phyloP scores from a whole-genome alignment of 1,140 invertebrate genomes.

The Ostrea edulis region DNA sequence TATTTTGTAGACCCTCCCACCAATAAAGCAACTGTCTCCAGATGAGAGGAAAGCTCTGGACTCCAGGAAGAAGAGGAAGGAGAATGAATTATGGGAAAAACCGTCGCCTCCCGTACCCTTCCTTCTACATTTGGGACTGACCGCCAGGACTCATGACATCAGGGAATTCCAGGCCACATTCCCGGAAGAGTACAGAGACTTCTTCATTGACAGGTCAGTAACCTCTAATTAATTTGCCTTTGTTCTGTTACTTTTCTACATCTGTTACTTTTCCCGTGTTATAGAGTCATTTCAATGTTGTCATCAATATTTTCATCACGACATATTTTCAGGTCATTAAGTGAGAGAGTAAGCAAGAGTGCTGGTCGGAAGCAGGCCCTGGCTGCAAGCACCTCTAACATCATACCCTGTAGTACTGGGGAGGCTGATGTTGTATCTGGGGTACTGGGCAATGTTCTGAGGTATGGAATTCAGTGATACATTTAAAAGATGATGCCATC shows the following conservation, averaged over 20 bases:
- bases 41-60: conserved; percentile 67
- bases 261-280: not conserved
- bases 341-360: conserved; percentile 52
- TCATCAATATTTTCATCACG: not conserved
- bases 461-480: conserved; percentile 56
- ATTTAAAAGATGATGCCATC: not conserved
- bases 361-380: conserved; percentile 43
- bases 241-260: not conserved
- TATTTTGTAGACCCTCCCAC: conserved; percentile 73
- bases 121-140: conserved; percentile 78
- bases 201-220: conserved; percentile 75
- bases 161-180: conserved; percentile 77
- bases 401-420: conserved; percentile 62
- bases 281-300: not conserved
- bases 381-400: conserved; percentile 29
- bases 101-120: conserved; percentile 75
- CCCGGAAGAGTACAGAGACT: conserved; percentile 73
- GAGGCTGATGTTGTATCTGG: conserved; percentile 71
- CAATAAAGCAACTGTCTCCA: conserved; percentile 72
- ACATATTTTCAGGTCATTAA: conserved; percentile 57
- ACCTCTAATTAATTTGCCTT: not conserved
- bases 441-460: conserved; percentile 71
- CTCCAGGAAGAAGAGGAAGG: conserved; percentile 61
- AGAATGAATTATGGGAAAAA: conserved; percentile 72
- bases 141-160: conserved; percentile 77